phyloP scores from a whole-genome alignment of 2,888 invertebrate genomes.

The Melanophora roralis region DNA sequence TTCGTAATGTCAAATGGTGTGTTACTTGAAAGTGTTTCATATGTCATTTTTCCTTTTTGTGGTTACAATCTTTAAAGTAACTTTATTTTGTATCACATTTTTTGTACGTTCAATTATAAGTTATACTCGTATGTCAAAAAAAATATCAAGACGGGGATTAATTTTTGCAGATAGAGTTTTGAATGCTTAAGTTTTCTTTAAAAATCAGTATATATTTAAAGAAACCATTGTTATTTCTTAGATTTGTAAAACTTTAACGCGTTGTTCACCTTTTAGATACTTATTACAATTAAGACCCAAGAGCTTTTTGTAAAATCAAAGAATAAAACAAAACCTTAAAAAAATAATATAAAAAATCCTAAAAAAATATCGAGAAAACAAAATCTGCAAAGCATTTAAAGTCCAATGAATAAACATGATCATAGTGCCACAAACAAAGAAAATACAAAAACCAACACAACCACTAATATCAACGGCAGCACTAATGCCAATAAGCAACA shows the following conservation, averaged over 20 bases:
- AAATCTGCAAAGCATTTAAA: background rate
- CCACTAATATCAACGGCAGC: conserved; percentile 55
- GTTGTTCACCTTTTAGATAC: background rate
- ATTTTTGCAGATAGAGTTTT: no score
- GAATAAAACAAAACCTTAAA: background rate
- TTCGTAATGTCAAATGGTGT: conserved; percentile 27
- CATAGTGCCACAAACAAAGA: conserved; percentile 62
- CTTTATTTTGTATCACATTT: conserved; percentile 20
- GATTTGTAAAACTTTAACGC: background rate
- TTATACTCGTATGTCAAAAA: background rate
- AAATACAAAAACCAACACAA: conserved; percentile 37
- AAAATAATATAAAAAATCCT: background rate
- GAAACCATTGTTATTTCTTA: no score
- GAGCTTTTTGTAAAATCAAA: background rate
- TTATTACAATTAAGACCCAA: background rate
- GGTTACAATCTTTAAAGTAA: background rate
- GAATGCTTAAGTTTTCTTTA: conserved; percentile 23
- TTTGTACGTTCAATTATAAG: conserved; percentile 46
- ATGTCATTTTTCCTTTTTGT: background rate
- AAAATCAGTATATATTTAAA: background rate
- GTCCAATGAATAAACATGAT: conserved; percentile 75
- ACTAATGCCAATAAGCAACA: conserved; percentile 33
- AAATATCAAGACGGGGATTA: background rate
- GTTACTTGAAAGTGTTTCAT: conserved; percentile 41
- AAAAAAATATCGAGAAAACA: background rate